Evolutionary conservation across 1,140 invertebrate species (phyloP).

Genomic region (Coenobita brevimanus): DNA sequence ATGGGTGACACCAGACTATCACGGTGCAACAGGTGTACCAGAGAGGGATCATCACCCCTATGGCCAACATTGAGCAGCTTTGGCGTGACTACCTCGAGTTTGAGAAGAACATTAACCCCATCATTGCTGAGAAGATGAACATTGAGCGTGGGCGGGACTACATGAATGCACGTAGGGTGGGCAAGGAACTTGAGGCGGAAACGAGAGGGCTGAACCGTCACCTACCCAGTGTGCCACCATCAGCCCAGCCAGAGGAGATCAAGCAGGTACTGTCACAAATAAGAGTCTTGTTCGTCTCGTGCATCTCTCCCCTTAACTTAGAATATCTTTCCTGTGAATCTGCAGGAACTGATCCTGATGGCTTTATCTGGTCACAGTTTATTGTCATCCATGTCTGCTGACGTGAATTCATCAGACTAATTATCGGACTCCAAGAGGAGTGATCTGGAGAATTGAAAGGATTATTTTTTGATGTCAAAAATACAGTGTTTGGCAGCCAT

Average conservation of each 20-base stretch:
- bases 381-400: too few species aligned
- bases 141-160: slow-evolving; percentile 94
- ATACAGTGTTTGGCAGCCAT: too few species aligned
- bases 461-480: too few species aligned
- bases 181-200: slow-evolving; percentile 95
- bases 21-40: slow-evolving; percentile 96
- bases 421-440: too few species aligned
- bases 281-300: not conserved
- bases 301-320: too few species aligned
- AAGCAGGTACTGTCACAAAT: slow-evolving; percentile 83
- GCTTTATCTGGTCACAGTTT: too few species aligned
- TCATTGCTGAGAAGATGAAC: slow-evolving; percentile 96
- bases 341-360: too few species aligned
- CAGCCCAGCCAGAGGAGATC: slow-evolving; percentile 90
- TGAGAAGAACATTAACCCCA: slow-evolving; percentile 96
- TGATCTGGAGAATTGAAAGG: too few species aligned
- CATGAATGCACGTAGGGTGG: slow-evolving; percentile 97
- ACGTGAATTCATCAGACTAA: too few species aligned
- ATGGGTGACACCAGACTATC: too few species aligned
- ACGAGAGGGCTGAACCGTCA: slow-evolving; percentile 96
- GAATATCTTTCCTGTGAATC: too few species aligned
- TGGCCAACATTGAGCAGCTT: slow-evolving; percentile 96
- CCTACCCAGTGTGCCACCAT: slow-evolving; percentile 94
- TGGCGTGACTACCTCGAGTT: slow-evolving; percentile 99
- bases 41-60: slow-evolving; percentile 95